A percentile compares a stretch with the other conserved stretches of the same genome.
phyloP scores from a whole-genome alignment of 2,888 invertebrate species.

The Nymphalis c-album region DNA sequence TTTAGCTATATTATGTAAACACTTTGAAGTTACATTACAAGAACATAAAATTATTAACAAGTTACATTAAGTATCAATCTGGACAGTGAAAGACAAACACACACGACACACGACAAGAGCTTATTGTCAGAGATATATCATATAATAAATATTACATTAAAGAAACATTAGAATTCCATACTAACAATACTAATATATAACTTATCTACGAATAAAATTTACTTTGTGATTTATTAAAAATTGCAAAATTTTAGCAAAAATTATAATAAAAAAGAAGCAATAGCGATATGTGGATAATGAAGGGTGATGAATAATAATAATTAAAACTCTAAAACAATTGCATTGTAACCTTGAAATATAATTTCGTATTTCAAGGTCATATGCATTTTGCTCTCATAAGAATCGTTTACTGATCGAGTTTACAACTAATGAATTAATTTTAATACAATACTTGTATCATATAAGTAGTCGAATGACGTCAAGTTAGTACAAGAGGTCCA shows the following conservation, averaged over 20 bases:
- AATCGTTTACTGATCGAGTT: constrained; percentile 3
- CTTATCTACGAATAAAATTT: neutral
- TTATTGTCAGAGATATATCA: neutral
- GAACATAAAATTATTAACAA: too few relatives aligned
- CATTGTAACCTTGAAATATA: neutral
- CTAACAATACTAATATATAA: neutral
- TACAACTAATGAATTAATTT: neutral
- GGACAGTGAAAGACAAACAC: constrained; percentile 8
- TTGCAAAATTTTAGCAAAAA: constrained; percentile 6
- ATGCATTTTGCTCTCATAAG: too few relatives aligned
- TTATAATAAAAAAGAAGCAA: constrained; percentile 19
- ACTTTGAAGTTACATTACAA: too few relatives aligned
- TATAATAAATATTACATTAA: neutral
- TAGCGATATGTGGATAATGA: constrained; percentile 16
- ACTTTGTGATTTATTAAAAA: constrained; percentile 5
- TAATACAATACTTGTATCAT: too few relatives aligned
- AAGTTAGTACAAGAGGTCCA: too few relatives aligned
- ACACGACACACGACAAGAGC: neutral
- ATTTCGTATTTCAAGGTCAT: neutral
- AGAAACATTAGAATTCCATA: neutral
- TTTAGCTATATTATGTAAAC: neutral
- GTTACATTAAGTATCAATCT: constrained; percentile 4
- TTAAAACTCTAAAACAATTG: neutral
- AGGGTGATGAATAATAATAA: neutral
- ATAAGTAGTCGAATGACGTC: too few relatives aligned